These are phyloP conservation scores for Drosophila paramelanica DNA, from an alignment of 2,888 invertebrate genomes.

Conservation along the genomic window DNA sequence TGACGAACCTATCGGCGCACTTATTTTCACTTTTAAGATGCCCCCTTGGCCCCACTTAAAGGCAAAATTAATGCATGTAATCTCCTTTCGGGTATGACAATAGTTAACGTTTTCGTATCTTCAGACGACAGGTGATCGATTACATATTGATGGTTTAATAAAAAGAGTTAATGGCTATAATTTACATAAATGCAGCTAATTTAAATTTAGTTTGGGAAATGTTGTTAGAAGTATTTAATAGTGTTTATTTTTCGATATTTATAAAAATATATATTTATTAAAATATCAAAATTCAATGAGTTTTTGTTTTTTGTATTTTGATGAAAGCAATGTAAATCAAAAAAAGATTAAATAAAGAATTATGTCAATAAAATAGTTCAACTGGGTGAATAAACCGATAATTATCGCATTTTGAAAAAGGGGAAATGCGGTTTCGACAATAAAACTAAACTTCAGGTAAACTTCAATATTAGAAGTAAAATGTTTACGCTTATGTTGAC, in stretches of 20 bases:
- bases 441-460: too few species aligned
- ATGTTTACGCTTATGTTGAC: background rate
- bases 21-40: conserved; percentile 16
- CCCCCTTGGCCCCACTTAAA: conserved; percentile 9
- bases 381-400: too few species aligned
- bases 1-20: conserved; percentile 8
- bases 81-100: conserved; percentile 13
- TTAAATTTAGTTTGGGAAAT: background rate
- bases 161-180: background rate
- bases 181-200: too few species aligned
- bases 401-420: background rate
- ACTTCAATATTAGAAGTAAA: too few species aligned
- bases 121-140: conserved; percentile 5
- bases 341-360: too few species aligned
- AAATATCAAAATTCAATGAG: too few species aligned
- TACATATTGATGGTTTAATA: conserved; percentile 20
- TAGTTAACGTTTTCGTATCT: conserved; percentile 11
- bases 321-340: too few species aligned
- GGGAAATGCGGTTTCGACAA: background rate
- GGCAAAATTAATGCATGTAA: conserved; percentile 8
- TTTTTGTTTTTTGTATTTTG: too few species aligned
- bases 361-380: too few species aligned
- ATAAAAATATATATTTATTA: too few species aligned
- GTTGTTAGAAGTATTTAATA: too few species aligned
- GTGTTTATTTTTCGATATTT: too few species aligned